Evolutionary conservation across 2,888 invertebrate species (phyloP).

Genomic region (Ditula angustiorana): DNA sequence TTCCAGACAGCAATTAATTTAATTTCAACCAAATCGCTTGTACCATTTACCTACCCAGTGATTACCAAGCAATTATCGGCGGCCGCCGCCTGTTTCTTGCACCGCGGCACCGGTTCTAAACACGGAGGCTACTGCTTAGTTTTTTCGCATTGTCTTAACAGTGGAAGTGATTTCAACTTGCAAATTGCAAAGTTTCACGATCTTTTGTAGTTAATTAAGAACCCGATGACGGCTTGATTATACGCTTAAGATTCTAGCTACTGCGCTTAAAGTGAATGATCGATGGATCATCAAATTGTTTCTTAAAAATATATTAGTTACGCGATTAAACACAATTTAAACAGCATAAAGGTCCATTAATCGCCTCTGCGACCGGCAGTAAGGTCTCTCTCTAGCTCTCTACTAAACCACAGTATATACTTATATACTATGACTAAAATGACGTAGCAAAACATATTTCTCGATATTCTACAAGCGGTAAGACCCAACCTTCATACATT

Average conservation of each 20-base stretch:
- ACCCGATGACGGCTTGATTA: neutral
- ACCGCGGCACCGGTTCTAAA: slow-evolving; percentile 7
- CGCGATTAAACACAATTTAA: too few relatives aligned
- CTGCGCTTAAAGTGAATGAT: too few relatives aligned
- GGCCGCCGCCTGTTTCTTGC: neutral
- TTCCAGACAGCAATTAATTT: neutral
- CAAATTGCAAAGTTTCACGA: neutral
- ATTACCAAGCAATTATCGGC: slow-evolving; percentile 7
- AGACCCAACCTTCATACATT: slow-evolving; percentile 1
- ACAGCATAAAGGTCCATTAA: too few relatives aligned
- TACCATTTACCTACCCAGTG: neutral
- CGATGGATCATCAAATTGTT: too few relatives aligned
- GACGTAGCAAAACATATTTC: too few relatives aligned
- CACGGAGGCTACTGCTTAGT: slow-evolving; percentile 6
- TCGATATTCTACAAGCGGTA: too few relatives aligned
- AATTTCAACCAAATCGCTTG: neutral
- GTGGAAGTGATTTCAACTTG: neutral
- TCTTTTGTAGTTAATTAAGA: neutral
- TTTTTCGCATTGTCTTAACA: neutral
- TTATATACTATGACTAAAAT: too few relatives aligned
- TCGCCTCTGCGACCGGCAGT: too few relatives aligned
- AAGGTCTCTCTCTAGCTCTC: too few relatives aligned
- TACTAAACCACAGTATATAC: too few relatives aligned
- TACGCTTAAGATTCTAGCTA: too few relatives aligned
- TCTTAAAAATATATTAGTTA: too few relatives aligned